Conservation (phyloP, 2,888 invertebrate species). For the Drosophila bunnanda region DNA sequence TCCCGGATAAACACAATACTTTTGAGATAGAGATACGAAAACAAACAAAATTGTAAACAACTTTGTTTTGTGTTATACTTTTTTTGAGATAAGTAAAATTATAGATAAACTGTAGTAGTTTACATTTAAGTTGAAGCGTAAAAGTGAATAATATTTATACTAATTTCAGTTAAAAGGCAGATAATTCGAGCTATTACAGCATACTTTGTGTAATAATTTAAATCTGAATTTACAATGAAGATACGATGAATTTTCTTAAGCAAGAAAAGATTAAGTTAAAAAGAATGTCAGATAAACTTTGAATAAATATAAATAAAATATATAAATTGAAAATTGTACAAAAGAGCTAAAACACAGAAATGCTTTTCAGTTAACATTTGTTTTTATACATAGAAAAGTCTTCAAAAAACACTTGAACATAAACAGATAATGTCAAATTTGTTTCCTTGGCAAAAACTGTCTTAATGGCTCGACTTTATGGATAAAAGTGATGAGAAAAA, state of each 20-base stretch:
- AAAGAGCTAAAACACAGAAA: background rate
- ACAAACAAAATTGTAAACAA: background rate
- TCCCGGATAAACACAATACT: conserved; percentile 52
- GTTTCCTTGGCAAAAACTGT: background rate
- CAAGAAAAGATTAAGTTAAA: background rate
- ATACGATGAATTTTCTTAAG: background rate
- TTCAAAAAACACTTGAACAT: background rate
- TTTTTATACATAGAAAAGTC: background rate
- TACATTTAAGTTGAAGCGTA: background rate
- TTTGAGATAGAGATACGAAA: conserved; percentile 3
- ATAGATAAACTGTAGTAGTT: background rate
- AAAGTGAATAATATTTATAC: background rate
- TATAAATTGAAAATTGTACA: background rate
- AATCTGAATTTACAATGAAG: background rate
- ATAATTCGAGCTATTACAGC: background rate
- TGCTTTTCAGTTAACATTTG: background rate
- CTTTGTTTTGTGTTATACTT: background rate
- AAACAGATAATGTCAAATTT: background rate
- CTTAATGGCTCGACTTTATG: background rate
- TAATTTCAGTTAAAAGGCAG: background rate
- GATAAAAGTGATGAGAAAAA: background rate
- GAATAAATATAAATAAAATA: background rate
- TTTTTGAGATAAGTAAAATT: background rate
- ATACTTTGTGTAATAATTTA: background rate
- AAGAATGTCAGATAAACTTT: background rate